Evolutionary conservation across 2,888 invertebrate genomes (phyloP), one percentile per base, ranked within the genome.

Genomic region (Epinotia nisella): DNA sequence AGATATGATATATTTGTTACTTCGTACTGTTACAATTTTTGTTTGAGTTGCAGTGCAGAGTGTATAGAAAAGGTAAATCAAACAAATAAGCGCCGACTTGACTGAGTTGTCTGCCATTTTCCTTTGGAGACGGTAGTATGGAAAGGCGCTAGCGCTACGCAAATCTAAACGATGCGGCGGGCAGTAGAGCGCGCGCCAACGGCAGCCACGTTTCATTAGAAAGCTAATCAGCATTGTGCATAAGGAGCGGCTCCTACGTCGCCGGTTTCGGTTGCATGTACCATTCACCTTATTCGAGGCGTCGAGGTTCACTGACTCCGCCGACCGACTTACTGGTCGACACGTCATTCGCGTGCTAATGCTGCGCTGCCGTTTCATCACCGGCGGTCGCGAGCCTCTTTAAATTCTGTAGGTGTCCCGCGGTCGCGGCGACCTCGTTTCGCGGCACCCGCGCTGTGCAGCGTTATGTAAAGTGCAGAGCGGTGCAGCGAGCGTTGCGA

Each of bases 211-310:
- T 87, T 83, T 87, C 84, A 90, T 90, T 92, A 92, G 92, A 92
- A 92, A 92, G 92, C 87, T 86, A 82, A 82, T 82, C 83, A 84
- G 81, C 82, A 83, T 85, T 83, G 85, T 85, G 84, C 84, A 85
- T 85, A 86, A 86, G 88, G 86, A 87, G 87, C 83, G 87, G 79
- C 86, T 45, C 24, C 24, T 85, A 83, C 86, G 84, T 84, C 87
- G 85, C 81, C 83, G 86, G 86, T 84, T 87, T 90, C 87, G 90
- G 87, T 86, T 90, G 92, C 92, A 91, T 87, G 90, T 91, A 91
- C 92, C 92, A 91, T 92, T 92, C 92, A 93, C 93, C 92, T 90
- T 90, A 90, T 91, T 90, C 81, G 90, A 85, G 85, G 79, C 88
- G 86, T 80, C 85, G 87, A 91, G 91, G 93, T 92, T 93, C 93